These are phyloP conservation scores for Nowickia ferox DNA, from an alignment of 2,888 invertebrate genomes.

Conservation along the genomic window DNA sequence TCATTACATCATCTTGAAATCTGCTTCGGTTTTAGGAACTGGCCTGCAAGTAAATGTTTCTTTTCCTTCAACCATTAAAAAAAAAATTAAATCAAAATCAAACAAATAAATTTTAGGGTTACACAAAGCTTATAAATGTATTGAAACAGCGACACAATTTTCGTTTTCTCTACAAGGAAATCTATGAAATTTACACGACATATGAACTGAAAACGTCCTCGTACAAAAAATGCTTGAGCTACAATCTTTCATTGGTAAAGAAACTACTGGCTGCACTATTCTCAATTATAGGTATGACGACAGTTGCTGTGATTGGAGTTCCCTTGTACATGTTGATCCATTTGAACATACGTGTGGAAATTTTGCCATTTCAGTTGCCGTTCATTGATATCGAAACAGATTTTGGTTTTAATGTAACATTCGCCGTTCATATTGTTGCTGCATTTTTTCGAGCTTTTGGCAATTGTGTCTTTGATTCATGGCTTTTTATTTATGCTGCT, in stretches of 20 bases:
- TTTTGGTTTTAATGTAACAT: slow-evolving; percentile 32
- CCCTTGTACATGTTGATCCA: slow-evolving; percentile 15
- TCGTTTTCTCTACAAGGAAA: slow-evolving; percentile 26
- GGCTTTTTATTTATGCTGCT: slow-evolving; percentile 27
- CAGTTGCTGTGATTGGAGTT: background rate
- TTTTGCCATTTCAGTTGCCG: slow-evolving; percentile 2
- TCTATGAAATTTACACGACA: slow-evolving; percentile 33
- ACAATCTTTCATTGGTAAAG: slow-evolving; percentile 23
- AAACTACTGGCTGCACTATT: slow-evolving; percentile 1
- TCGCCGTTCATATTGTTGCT: background rate
- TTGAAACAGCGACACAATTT: background rate
- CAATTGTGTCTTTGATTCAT: slow-evolving; percentile 31
- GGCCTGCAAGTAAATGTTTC: slow-evolving; percentile 56
- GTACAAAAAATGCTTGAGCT: slow-evolving; percentile 13
- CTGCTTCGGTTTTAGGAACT: slow-evolving; percentile 19
- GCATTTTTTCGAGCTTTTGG: slow-evolving; percentile 35
- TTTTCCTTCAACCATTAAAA: too few relatives aligned
- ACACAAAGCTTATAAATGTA: slow-evolving; percentile 17
- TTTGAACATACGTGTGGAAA: background rate
- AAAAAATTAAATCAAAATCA: too few relatives aligned
- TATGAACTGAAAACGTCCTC: slow-evolving; percentile 12
- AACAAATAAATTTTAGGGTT: slow-evolving; percentile 34
- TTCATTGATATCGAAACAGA: slow-evolving; percentile 25
- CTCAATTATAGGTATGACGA: background rate
- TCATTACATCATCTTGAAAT: slow-evolving; percentile 8